Percentiles rank a stretch among this genome's conserved stretches.
Conservation (phyloP, 2,797 vertebrate species). For the Halcyon badia region DNA sequence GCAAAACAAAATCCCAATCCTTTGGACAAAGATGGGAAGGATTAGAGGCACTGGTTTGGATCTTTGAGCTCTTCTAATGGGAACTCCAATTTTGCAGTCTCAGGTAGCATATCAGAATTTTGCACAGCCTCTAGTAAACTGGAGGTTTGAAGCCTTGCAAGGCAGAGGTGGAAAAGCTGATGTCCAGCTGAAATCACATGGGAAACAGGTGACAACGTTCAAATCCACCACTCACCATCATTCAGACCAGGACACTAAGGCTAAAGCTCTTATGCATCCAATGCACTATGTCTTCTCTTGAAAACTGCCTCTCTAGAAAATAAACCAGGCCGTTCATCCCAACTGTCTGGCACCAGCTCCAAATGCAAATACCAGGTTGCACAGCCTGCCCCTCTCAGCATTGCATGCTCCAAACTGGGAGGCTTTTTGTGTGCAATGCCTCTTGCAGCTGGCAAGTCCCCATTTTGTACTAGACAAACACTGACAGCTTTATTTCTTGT, state of each 20-base stretch:
- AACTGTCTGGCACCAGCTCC: background rate
- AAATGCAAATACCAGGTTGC: constrained; percentile 27
- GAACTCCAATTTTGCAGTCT: background rate
- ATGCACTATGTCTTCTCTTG: background rate
- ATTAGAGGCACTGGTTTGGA: background rate
- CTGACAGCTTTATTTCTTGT: constrained; percentile 67
- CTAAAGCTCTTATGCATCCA: background rate
- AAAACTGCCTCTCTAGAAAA: constrained; percentile 32
- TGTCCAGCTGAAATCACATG: background rate
- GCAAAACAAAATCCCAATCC: background rate
- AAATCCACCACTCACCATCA: background rate
- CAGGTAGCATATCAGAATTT: background rate
- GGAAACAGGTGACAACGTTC: rapidly evolving
- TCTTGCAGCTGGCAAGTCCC: constrained; percentile 28
- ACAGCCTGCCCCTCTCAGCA: background rate
- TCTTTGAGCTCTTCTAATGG: background rate
- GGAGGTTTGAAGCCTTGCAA: background rate
- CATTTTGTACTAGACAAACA: constrained; percentile 58
- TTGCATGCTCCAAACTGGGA: background rate
- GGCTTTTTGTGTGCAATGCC: constrained; percentile 28
- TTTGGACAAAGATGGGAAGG: background rate
- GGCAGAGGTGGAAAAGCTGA: background rate
- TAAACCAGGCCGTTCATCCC: background rate
- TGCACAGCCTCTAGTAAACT: background rate
- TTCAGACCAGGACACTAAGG: background rate